phyloP scores from a whole-genome alignment of 2,888 invertebrate species.

The Diadromus collaris region DNA sequence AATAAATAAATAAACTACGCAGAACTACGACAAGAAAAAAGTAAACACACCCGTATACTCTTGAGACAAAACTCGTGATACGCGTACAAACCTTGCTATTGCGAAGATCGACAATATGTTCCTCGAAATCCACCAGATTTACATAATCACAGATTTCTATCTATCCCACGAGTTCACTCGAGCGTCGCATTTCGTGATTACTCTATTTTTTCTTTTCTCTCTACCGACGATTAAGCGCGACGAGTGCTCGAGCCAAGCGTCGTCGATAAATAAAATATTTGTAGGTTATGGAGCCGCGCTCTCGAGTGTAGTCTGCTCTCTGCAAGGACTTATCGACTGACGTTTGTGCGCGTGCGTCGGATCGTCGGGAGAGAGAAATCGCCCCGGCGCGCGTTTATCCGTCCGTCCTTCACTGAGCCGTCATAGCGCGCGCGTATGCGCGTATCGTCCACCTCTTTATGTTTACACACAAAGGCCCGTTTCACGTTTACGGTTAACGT shows the following conservation, averaged over 20 bases:
- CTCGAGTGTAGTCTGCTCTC: constrained; percentile 53
- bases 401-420: constrained; percentile 7
- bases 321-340: constrained; percentile 60
- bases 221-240: not conserved
- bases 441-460: not conserved
- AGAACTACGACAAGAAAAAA: no score
- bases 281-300: constrained; percentile 67
- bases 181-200: not conserved
- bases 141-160: constrained; percentile 40
- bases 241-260: constrained; percentile 1
- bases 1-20: no score
- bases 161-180: not conserved
- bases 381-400: not conserved
- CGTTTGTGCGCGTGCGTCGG: constrained; percentile 48
- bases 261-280: constrained; percentile 65
- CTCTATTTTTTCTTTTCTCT: not conserved
- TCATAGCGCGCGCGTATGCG: not conserved
- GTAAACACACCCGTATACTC: not conserved
- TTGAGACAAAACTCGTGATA: not conserved
- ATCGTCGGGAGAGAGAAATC: not conserved
- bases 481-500: not conserved
- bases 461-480: not conserved
- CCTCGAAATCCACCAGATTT: constrained; percentile 2
- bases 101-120: not conserved
- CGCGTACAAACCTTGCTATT: not conserved